Percentiles rank a stretch among this genome's conserved stretches.
Conservation (phyloP, 2,113 vertebrate species). For the Columba livia region DNA sequence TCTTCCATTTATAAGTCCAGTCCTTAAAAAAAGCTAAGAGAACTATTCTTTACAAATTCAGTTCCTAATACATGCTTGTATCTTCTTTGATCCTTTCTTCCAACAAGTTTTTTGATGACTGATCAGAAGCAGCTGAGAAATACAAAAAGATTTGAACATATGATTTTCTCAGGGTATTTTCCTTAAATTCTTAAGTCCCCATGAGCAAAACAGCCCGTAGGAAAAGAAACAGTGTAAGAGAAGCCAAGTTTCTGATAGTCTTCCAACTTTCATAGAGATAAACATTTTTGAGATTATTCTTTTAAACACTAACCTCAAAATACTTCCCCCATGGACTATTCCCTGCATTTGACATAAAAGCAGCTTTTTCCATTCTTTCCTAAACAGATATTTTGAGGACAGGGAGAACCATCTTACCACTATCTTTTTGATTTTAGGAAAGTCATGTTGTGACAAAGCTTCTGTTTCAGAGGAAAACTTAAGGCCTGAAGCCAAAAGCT, state of each 20-base stretch:
- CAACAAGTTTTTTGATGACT: background rate
- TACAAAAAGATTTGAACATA: background rate
- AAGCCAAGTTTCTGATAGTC: background rate
- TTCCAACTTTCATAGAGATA: background rate
- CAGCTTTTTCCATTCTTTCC: background rate
- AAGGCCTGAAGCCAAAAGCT: slow-evolving; percentile 1
- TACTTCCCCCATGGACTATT: background rate
- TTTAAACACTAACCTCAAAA: background rate
- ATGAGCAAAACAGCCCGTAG: background rate
- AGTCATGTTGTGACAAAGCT: background rate
- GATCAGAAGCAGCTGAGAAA: background rate
- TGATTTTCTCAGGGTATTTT: background rate
- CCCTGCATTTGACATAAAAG: background rate
- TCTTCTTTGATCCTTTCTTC: background rate
- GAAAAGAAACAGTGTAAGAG: background rate
- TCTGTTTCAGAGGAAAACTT: background rate
- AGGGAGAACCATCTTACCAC: background rate
- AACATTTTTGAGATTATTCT: background rate
- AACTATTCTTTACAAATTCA: background rate
- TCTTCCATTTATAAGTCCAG: background rate
- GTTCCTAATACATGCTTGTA: background rate
- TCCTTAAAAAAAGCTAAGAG: background rate
- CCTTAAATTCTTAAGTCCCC: background rate
- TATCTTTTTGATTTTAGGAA: background rate
- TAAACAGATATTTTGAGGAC: background rate